A percentile compares a stretch with the other conserved stretches of the same genome.
phyloP scores from a whole-genome alignment of 2,113 vertebrate species.

The Baryphthengus martii region DNA sequence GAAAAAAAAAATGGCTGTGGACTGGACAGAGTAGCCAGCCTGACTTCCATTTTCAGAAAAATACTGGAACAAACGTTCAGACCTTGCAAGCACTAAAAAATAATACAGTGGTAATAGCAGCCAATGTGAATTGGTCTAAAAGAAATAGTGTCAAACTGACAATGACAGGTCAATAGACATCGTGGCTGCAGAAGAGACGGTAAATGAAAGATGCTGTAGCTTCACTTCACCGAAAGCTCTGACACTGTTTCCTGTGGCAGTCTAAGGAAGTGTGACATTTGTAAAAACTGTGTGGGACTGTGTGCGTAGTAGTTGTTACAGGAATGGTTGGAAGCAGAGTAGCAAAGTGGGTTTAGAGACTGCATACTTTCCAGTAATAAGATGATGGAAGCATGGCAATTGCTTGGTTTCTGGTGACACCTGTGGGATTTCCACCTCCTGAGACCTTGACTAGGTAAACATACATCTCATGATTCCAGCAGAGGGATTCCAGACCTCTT shows the following conservation, averaged over 20 bases:
- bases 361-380: neutral
- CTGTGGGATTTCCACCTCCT: neutral
- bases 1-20: neutral
- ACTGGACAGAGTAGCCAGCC: neutral
- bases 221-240: neutral
- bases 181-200: neutral
- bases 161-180: neutral
- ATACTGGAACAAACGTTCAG: neutral
- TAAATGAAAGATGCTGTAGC: neutral
- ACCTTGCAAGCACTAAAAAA: neutral
- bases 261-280: neutral
- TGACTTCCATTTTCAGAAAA: neutral
- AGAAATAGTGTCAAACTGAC: neutral
- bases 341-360: neutral
- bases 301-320: too few species aligned
- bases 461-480: neutral
- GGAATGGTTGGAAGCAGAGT: neutral
- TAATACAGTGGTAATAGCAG: neutral
- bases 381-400: neutral
- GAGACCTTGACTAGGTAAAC: neutral
- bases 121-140: neutral
- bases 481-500: neutral
- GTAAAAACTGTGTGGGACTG: neutral
- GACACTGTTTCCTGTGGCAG: neutral
- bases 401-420: neutral